Evolutionary conservation across 2,888 invertebrate genomes (phyloP), one percentile per base, ranked within the genome.

Genomic region (Drosophila setosimentum): DNA sequence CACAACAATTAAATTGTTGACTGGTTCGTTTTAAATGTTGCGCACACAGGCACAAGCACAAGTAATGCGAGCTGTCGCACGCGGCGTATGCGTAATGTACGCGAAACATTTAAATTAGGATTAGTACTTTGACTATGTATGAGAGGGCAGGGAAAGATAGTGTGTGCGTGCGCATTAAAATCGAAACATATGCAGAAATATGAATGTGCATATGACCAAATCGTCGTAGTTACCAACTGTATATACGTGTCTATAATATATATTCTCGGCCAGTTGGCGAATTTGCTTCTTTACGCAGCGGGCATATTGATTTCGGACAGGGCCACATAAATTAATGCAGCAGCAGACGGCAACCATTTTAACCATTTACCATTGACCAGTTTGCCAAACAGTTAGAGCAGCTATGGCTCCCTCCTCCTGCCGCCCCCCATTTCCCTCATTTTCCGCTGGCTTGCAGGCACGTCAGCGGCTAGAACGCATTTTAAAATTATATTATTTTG

Each of bases 401-500:
- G 45, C 8, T 24, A 45, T 45, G 24, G 32, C 40, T n/a, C n/a
- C 27, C 45, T 5, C 21, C 24, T 16, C 67, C 29, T n/a, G n/a
- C n/a, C n/a, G n/a, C n/a, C n/a, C n/a, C n/a, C 11, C 27, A 11
- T 6, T 27, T 5, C 3, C 2, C 32, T 8, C 27, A 40, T 40
- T 8, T 11, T 3, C 40, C 13, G 27, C 33, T 30, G 59, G 64
- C 51, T 60, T 24, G 35, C 64, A 3, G 67, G 61, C 86, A 88
- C 83, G 84, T 87, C 88, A 80, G 66, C 85, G 69, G 50, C 67
- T 54, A 48, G 50, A 60, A 65, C 57, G 61, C 68, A 80, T 86
- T 86, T 89, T 90, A 74, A 88, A 90, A 86, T 86, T 87, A 89
- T 89, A 89, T 87, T 89, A 90, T 86, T 90, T 83, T 90, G 90